These are phyloP conservation scores for Cynoglossus semilaevis DNA, from an alignment of 2,113 vertebrate genomes.

Conservation along the genomic window DNA sequence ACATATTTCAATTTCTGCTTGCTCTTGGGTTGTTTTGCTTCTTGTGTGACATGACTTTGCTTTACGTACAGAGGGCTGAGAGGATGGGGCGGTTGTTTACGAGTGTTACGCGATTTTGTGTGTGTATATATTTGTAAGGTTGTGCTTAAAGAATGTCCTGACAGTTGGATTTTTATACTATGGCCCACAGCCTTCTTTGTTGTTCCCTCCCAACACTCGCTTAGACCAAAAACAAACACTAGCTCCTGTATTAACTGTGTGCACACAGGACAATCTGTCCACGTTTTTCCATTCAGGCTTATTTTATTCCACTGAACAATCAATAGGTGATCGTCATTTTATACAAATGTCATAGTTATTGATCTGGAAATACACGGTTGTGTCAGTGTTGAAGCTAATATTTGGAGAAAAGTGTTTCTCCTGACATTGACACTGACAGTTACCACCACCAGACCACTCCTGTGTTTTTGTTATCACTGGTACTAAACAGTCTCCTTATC, in stretches of 20 bases:
- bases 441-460: constrained; percentile 26
- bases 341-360: background rate
- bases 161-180: constrained; percentile 49
- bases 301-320: background rate
- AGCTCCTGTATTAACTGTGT: constrained; percentile 12
- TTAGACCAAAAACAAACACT: constrained; percentile 50
- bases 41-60: no score
- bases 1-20: no score
- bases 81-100: background rate
- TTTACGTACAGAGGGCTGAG: no score
- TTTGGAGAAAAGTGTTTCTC: background rate
- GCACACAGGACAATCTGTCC: background rate
- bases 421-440: constrained; percentile 8
- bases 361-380: background rate
- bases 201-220: background rate
- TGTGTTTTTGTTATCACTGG: constrained; percentile 8
- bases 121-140: constrained; percentile 9
- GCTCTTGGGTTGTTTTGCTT: no score
- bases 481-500: constrained; percentile 29
- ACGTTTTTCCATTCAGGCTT: background rate
- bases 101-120: background rate
- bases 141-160: constrained; percentile 51
- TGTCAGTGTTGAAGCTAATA: background rate
- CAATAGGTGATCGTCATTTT: no score
- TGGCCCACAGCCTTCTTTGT: constrained; percentile 37